Percentiles rank a stretch among this genome's conserved stretches.
These are phyloP conservation scores for Proctacanthus coquilletti DNA, from an alignment of 1,140 invertebrate genomes.

Conservation along the genomic window DNA sequence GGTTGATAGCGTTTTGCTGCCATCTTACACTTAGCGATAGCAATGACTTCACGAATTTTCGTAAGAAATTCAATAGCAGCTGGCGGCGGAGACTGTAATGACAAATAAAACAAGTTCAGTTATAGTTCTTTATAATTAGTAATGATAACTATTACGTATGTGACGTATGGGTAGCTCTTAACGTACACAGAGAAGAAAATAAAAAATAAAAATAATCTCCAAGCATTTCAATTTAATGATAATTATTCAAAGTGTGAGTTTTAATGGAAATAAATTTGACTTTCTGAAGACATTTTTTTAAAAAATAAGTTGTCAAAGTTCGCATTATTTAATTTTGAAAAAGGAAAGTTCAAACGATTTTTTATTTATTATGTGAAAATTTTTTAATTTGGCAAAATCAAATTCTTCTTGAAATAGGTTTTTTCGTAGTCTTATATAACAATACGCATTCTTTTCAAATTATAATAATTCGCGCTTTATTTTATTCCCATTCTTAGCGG, in stretches of 20 bases:
- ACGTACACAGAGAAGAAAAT: not conserved
- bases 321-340: not conserved
- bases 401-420: too few relatives aligned
- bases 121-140: not conserved
- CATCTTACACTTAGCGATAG: slow-evolving; percentile 76
- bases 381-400: too few relatives aligned
- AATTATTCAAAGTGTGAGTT: not conserved
- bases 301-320: not conserved
- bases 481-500: too few relatives aligned
- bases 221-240: too few relatives aligned
- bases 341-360: not conserved
- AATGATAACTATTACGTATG: too few relatives aligned
- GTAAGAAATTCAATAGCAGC: slow-evolving; percentile 71
- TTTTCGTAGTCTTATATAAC: too few relatives aligned
- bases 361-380: too few relatives aligned
- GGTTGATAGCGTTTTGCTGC: slow-evolving; percentile 62
- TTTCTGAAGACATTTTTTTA: too few relatives aligned
- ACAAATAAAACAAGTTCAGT: slow-evolving; percentile 12
- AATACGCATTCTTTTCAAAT: too few relatives aligned
- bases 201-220: slow-evolving; percentile 1
- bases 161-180: not conserved
- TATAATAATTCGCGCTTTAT: too few relatives aligned
- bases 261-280: too few relatives aligned
- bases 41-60: slow-evolving; percentile 76
- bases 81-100: slow-evolving; percentile 66